phyloP scores from a whole-genome alignment of 2,888 invertebrate genomes.

The Tetheella fluctuosa region DNA sequence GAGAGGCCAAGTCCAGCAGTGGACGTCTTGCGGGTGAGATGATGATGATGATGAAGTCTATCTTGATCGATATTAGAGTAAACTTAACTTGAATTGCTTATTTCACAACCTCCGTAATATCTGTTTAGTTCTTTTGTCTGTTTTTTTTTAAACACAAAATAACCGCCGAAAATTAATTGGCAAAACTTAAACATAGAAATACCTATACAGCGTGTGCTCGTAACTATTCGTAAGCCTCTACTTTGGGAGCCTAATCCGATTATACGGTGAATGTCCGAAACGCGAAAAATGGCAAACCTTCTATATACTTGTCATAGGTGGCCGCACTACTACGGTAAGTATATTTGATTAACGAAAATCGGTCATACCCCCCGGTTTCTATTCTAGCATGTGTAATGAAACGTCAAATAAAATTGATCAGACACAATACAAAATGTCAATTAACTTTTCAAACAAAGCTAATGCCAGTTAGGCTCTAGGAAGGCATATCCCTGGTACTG shows the following conservation, averaged over 20 bases:
- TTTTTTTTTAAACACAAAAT: background rate
- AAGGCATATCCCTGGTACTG: no score
- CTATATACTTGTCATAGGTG: constrained; percentile 39
- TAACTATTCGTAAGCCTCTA: background rate
- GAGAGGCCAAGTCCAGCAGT: no score
- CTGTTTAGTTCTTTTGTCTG: no score
- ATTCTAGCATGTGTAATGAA: background rate
- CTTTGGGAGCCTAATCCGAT: constrained; percentile 26
- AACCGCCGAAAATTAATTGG: background rate
- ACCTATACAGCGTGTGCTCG: background rate
- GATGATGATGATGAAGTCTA: no score
- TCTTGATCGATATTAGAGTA: no score
- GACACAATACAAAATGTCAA: no score
- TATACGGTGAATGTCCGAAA: constrained; percentile 46
- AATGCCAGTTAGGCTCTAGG: no score
- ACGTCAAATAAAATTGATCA: no score
- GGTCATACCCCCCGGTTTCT: background rate
- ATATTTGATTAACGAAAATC: constrained; percentile 28
- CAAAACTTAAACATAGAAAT: background rate
- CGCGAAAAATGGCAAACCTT: constrained; percentile 42
- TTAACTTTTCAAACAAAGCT: no score
- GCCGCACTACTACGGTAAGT: constrained; percentile 36
- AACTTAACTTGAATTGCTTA: no score
- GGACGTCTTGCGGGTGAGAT: no score
- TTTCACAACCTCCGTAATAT: no score